phyloP scores from a whole-genome alignment of 2,888 invertebrate species.

The Leptopterna dolabrata region DNA sequence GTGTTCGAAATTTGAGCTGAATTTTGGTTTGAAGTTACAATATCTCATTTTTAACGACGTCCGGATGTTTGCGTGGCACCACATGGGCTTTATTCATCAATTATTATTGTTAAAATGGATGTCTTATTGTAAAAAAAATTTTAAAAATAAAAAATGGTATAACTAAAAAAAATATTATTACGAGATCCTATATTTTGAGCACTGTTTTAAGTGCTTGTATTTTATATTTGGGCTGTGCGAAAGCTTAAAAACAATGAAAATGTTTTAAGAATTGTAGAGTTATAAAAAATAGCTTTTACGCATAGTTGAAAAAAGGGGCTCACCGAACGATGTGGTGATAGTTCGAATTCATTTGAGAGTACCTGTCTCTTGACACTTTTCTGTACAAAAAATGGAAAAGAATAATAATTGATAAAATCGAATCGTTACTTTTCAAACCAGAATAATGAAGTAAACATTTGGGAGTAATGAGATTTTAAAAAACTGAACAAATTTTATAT shows the following conservation, averaged over 20 bases:
- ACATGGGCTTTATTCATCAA: constrained; percentile 57
- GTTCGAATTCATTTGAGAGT: constrained; percentile 58
- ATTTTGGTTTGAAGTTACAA: background rate
- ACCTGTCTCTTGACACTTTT: constrained; percentile 52
- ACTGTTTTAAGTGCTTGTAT: constrained; percentile 76
- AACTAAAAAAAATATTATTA: constrained; percentile 52
- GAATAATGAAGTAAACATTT: background rate
- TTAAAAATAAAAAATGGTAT: constrained; percentile 61
- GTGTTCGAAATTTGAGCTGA: background rate
- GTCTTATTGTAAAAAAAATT: constrained; percentile 62
- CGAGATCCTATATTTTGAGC: constrained; percentile 68
- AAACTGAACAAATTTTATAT: background rate
- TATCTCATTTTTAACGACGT: constrained; percentile 8
- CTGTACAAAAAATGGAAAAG: background rate
- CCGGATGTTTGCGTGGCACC: constrained; percentile 56
- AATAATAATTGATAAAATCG: background rate
- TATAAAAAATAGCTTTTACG: constrained; percentile 62
- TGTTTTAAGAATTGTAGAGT: constrained; percentile 62
- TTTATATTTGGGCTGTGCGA: constrained; percentile 75
- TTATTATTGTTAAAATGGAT: constrained; percentile 60
- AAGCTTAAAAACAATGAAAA: constrained; percentile 64
- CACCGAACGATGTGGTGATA: constrained; percentile 53
- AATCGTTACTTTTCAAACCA: background rate
- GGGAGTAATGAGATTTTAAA: background rate
- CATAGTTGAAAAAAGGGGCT: constrained; percentile 60